Evolutionary conservation across 2,113 vertebrate genomes (phyloP), one percentile per base, ranked within the genome.

Genomic region (Nannobrachium achirus): DNA sequence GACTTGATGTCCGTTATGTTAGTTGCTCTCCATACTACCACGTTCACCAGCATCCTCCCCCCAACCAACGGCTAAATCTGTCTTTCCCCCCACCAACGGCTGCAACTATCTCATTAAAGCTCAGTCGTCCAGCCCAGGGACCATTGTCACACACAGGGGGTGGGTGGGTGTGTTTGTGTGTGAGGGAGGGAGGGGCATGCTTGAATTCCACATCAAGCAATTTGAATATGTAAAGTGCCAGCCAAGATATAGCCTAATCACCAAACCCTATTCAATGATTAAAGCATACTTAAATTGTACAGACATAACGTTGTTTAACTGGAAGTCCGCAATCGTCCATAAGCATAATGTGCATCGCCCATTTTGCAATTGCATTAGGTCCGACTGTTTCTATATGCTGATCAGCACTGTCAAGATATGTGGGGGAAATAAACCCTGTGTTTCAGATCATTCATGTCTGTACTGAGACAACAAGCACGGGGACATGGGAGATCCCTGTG

Each of bases 151-250:
- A 33, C 25, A 33, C 25, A 33, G 25, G 25, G 25, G 25, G 25
- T 33, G 25, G 25, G 25, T 33, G 25, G 3, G 25, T 33, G 25
- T 33, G 25, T 33, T 33, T 33, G 25, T 33, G 6, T 33, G 25
- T 33, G 72, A 82, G 73, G 85, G 84, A 45, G 84, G 84, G 80
- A 84, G 86, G 75, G 79, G 75, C 49, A 40, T 71, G 69, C 75
- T 81, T 63, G 69, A 86, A 84, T 90, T 90, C 81, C 49, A 66
- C 76, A 79, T 87, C n/a, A n/a, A 83, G 82, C 86, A 89, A 89
- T 93, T 92, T 92, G 85, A 92, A 92, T 91, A 91, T 92, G 74
- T 87, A 91, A 91, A 87, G 78, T 76, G 76, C 79, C 74, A 86
- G 77, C 78, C 66, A 53, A 81, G 88, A 91, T 88, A 90, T 86